These are phyloP conservation scores for Cataglyphis albicans DNA, from an alignment of 2,888 invertebrate species.

Conservation along the genomic window DNA sequence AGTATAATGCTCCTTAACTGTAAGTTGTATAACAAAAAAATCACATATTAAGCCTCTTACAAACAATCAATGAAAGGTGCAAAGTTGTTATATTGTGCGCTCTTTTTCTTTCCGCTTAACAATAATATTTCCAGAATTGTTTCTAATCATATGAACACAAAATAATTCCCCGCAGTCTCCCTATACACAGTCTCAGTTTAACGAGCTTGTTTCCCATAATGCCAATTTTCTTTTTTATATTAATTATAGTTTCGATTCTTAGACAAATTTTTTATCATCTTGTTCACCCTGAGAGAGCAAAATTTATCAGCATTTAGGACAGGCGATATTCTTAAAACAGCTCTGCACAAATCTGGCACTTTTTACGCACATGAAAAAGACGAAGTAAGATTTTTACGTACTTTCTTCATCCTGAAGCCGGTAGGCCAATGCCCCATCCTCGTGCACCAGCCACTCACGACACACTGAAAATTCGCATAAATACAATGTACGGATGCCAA, in stretches of 20 bases:
- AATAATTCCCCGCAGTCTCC: not conserved
- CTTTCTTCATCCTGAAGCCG: constrained; percentile 94
- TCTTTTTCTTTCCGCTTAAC: not conserved
- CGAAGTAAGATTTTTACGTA: constrained; percentile 84
- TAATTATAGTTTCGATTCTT: not conserved
- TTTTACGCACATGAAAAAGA: not conserved
- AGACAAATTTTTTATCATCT: not conserved
- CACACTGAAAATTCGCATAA: constrained; percentile 88
- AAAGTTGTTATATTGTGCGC: not conserved
- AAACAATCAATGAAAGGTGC: not conserved
- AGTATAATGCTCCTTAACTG: constrained; percentile 92
- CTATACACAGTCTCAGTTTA: not conserved
- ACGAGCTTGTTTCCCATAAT: not conserved
- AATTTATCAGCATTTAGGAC: not conserved
- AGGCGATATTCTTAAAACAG: not conserved
- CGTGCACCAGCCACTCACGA: constrained; percentile 93
- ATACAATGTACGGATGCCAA: constrained; percentile 57
- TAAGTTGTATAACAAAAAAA: constrained; percentile 51
- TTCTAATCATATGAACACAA: not conserved
- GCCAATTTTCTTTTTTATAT: not conserved
- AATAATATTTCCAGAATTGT: not conserved
- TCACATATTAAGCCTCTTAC: not conserved
- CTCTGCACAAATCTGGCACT: constrained; percentile 22
- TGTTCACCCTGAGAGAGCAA: not conserved
- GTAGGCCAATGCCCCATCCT: constrained; percentile 94